Conservation (phyloP, 2,113 vertebrate genomes). For the Actinemys pallida region DNA sequence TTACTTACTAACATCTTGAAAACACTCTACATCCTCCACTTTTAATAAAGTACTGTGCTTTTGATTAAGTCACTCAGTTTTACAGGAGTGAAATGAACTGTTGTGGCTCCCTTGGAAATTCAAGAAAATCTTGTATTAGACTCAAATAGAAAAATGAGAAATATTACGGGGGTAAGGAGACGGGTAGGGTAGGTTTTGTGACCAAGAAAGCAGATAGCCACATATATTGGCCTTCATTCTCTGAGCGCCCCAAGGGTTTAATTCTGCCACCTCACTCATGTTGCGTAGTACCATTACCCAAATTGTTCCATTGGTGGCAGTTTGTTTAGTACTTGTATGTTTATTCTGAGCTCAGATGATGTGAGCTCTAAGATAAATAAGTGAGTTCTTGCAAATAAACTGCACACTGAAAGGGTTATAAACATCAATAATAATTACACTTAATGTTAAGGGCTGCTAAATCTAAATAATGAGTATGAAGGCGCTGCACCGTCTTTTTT, state of each 20-base stretch:
- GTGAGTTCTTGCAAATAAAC: neutral
- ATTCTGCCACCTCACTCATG: conserved; percentile 9
- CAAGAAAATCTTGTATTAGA: neutral
- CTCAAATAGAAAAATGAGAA: too few relatives aligned
- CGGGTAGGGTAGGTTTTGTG: neutral
- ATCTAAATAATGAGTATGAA: neutral
- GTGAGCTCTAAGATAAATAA: conserved; percentile 2
- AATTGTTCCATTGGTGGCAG: conserved; percentile 7
- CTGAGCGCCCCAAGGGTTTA: neutral
- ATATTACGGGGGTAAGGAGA: too few relatives aligned
- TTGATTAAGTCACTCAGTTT: neutral
- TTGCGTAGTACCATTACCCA: neutral
- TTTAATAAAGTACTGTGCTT: neutral
- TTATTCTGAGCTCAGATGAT: neutral
- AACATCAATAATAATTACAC: neutral
- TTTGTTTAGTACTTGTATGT: conserved; percentile 9
- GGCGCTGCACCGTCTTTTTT: neutral
- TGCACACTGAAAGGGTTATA: neutral
- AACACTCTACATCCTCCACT: neutral
- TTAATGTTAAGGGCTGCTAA: neutral
- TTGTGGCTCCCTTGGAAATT: neutral
- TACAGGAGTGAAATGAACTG: neutral
- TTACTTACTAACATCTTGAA: neutral
- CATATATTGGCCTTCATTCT: conserved; percentile 4
- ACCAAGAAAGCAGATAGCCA: neutral